Base-by-base conservation (phyloP, 2,797 vertebrate genomes). In the Myiotriccus ornatus region DNA sequence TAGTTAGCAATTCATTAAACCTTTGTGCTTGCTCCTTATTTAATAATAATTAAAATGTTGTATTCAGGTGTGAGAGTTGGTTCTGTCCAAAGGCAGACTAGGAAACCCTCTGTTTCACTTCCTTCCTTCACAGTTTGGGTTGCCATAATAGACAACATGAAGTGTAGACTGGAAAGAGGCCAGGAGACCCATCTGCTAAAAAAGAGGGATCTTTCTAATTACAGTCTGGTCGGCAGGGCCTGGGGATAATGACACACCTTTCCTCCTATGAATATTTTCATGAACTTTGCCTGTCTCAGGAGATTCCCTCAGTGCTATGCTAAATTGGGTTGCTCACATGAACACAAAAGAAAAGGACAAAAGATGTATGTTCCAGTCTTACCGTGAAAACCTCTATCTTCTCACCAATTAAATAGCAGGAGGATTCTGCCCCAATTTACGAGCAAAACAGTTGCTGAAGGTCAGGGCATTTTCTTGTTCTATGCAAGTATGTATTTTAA, bases 131-230 rank as follows among this genome's bases (percentile, higher is more conserved):
- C 67, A 80, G 70, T 94, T 91, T 89, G 74, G 28, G 24, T 81
- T 83, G 64, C 76, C 30, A 28, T 76, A 89, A 89, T 53, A 95
- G 79, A 76, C 74, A 95, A 82, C 83, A 39, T 21, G 59, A 93
- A 88, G 68, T 3, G 35, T 43, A 25, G 84, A 15, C 91, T 98
- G 97, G 97, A 97, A 93, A 84, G 68, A 87, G 59, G 93, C 97
- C 97, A 97, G 89, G 85, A 94, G 93, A 46, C 96, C 87, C 97
- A 97, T 97, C 97, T 98, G 97, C 84, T 70, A 43, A 56, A 75
- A 56, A 75, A 96, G 87, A 76, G 77, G 28, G 50, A 57, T 96
- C 90, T 95, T 95, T 93, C 95, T 97, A 96, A 98, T 97, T 96
- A 85, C 70, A 89, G 86, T 63, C 50, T 70, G 30, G 62, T 78